Conservation (phyloP, 2,797 vertebrate genomes). For the Miichthys miiuy region DNA sequence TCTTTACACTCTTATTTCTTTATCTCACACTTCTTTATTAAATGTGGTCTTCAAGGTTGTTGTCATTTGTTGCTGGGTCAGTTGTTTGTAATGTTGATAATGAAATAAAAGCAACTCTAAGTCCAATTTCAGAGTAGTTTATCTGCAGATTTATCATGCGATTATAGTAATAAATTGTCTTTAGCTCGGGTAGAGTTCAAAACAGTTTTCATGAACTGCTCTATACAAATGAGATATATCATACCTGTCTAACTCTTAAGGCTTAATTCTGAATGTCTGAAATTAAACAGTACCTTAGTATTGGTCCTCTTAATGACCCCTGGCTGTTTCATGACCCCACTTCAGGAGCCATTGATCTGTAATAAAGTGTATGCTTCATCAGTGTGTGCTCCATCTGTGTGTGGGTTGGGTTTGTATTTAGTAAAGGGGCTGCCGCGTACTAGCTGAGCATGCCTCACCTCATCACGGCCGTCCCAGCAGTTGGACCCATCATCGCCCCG, state of each 20-base stretch:
- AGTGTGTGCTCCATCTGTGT: conserved; percentile 56
- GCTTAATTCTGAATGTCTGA: not conserved
- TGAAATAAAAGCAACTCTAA: not conserved
- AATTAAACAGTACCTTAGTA: conserved; percentile 17
- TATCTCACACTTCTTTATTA: not conserved
- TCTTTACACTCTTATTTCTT: not conserved
- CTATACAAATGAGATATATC: not conserved
- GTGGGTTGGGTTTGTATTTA: conserved; percentile 30
- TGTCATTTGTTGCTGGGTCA: not conserved
- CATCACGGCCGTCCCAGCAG: conserved; percentile 53
- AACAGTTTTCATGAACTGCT: not conserved
- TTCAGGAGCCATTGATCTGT: conserved; percentile 50
- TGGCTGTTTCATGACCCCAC: conserved; percentile 40
- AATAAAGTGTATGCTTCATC: conserved; percentile 17
- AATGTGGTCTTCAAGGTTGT: not conserved
- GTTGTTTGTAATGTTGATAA: not conserved
- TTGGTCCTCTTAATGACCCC: conserved; percentile 3
- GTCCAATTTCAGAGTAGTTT: not conserved
- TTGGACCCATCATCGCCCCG: conserved; percentile 73
- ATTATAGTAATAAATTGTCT: not conserved
- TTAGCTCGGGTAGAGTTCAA: not conserved
- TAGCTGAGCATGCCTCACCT: conserved; percentile 73
- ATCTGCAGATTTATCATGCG: not conserved
- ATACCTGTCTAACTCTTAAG: not conserved
- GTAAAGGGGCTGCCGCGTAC: conserved; percentile 59